A percentile compares a stretch with the other conserved stretches of the same genome.
Evolutionary conservation across 2,797 vertebrate species (phyloP).

Genomic region (Tympanoctomys barrerae): DNA sequence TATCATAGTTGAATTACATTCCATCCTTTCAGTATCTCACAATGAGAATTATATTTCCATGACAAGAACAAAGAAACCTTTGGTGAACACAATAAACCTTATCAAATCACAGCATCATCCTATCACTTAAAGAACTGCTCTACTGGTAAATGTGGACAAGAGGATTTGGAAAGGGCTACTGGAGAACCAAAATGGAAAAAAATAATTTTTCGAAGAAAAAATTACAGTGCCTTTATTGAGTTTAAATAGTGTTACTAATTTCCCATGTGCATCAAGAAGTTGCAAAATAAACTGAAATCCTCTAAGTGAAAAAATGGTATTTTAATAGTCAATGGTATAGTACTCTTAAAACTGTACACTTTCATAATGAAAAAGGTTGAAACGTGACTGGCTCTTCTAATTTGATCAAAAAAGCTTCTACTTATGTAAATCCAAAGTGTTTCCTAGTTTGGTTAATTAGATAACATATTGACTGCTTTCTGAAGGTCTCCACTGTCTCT

Average conservation of each 20-base stretch:
- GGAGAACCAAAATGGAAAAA: background rate
- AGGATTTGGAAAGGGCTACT: background rate
- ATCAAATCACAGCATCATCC: background rate
- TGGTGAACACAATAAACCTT: background rate
- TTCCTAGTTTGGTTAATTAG: conserved; percentile 76
- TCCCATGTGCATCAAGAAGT: background rate
- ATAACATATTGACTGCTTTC: conserved; percentile 71
- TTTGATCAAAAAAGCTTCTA: conserved; percentile 44
- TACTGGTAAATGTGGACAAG: background rate
- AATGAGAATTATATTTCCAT: background rate
- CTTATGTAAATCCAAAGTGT: conserved; percentile 62
- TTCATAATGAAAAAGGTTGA: conserved; percentile 76
- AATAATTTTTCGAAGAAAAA: conserved; percentile 42
- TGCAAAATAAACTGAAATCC: conserved; percentile 30
- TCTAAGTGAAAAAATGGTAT: background rate
- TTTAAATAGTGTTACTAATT: background rate
- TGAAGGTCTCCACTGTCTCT: conserved; percentile 54
- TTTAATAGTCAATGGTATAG: background rate
- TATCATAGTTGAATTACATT: background rate
- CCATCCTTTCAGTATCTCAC: background rate
- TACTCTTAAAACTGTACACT: conserved; percentile 38
- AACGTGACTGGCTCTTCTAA: conserved; percentile 68
- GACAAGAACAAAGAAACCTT: background rate
- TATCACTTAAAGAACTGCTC: background rate
- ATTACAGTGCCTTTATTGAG: background rate